Conservation (phyloP, 1,140 invertebrate species). For the Diabrotica virgifera region DNA sequence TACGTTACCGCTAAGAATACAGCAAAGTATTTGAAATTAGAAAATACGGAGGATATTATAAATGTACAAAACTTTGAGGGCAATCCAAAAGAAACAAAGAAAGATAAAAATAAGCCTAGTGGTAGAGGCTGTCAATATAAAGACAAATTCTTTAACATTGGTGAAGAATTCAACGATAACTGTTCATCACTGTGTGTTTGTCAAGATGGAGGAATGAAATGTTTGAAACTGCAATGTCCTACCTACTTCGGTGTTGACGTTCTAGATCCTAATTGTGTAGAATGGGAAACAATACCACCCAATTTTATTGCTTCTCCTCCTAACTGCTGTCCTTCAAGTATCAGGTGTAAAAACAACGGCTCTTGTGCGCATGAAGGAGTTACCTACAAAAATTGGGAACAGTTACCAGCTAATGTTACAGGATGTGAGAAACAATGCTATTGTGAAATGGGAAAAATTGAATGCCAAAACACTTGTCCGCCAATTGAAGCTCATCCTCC, state of each 20-base stretch:
- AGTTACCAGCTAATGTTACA: constrained; percentile 58
- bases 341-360: constrained; percentile 73
- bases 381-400: constrained; percentile 57
- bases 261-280: constrained; percentile 75
- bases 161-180: constrained; percentile 65
- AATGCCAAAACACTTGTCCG: constrained; percentile 76
- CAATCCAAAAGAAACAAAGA: constrained; percentile 16
- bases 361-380: constrained; percentile 69
- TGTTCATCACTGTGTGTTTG: constrained; percentile 74
- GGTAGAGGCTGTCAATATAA: constrained; percentile 54
- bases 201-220: constrained; percentile 62
- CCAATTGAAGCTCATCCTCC: constrained; percentile 72
- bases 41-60: constrained; percentile 40
- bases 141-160: constrained; percentile 55
- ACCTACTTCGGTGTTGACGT: constrained; percentile 78
- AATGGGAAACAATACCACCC: constrained; percentile 77
- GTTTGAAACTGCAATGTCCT: constrained; percentile 77
- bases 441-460: constrained; percentile 81
- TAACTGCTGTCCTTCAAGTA: constrained; percentile 76
- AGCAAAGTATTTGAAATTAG: constrained; percentile 42
- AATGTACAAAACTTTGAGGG: constrained; percentile 28
- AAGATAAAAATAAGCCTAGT: constrained; percentile 15
- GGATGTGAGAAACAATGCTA: constrained; percentile 83
- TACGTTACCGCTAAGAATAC: constrained; percentile 40
- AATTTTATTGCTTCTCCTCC: constrained; percentile 70